Evolutionary conservation across 1,140 invertebrate species (phyloP), one percentile per base, ranked within the genome.

Genomic region (Calosoma granatense): DNA sequence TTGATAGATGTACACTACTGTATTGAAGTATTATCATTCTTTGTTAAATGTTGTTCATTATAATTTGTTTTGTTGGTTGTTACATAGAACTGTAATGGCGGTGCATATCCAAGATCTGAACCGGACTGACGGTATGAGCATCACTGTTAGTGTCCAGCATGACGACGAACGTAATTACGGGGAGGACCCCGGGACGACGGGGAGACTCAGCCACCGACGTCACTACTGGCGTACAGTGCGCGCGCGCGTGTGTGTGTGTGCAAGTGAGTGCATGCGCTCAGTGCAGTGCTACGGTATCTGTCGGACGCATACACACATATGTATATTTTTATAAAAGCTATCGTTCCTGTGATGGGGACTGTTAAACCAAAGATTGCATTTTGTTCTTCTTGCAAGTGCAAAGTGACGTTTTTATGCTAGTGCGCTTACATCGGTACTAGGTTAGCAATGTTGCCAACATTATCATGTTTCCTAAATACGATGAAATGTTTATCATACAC

Each of bases 351-450:
- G 41, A 47, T 47, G 6, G 41, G 41, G 15, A 47, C 41, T 12
- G 26, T 17, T 4, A 47, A 47, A 47, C 41, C 41, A 47, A 47
- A 47, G 41, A 47, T 47, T 47, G 41, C 41, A 47, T 47, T 47
- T 47, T 47, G 41, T 9, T 30, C 14, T 14, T 6, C 26, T 9
- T 47, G 9, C 15, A 47, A 47, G 41, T 47, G 41, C 26, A 36
- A 36, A 30, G 4, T 6, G 6, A 30, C 4, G 14, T 30, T 6
- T 6, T 30, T 6, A 4, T 30, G 26, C 14, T 6, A 30, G 26
- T 30, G 26, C 26, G 26, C 14, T 30, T 30, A 30, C 26, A 30
- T 30, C n/a, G n/a, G n/a, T n/a, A n/a, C n/a, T n/a, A n/a, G n/a
- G n/a, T n/a, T n/a, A n/a, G n/a, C n/a, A n/a, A n/a, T n/a, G n/a